Evolutionary conservation across 1,140 invertebrate genomes (phyloP).

Genomic region (Charaxes varanes): DNA sequence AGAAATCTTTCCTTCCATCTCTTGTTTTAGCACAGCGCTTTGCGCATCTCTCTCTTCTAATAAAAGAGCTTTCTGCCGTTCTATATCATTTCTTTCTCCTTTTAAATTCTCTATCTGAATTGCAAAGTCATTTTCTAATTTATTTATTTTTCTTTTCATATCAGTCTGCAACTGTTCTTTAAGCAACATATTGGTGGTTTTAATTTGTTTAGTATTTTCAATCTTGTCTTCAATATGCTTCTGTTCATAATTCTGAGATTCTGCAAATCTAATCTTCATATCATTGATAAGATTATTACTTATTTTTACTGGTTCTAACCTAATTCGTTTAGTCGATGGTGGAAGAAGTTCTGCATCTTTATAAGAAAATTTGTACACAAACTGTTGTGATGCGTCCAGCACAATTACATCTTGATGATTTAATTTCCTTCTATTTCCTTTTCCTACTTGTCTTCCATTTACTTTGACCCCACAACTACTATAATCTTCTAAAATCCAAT

Average conservation of each 20-base stretch:
- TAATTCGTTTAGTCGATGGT: constrained; percentile 46
- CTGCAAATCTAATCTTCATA: constrained; percentile 71
- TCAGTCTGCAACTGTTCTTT: constrained; percentile 44
- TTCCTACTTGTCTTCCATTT: constrained; percentile 56
- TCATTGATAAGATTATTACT: constrained; percentile 44
- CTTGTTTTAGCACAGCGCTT: constrained; percentile 55
- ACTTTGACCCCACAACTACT: constrained; percentile 71
- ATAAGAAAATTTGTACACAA: constrained; percentile 63
- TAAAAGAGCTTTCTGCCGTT: constrained; percentile 55
- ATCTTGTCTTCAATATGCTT: constrained; percentile 60
- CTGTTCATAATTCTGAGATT: constrained; percentile 62
- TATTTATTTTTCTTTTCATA: constrained; percentile 56
- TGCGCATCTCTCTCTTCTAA: constrained; percentile 56
- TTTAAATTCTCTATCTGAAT: constrained; percentile 69
- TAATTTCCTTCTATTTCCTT: constrained; percentile 42
- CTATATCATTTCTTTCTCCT: constrained; percentile 63
- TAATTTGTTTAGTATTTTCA: constrained; percentile 50
- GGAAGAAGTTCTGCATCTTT: constrained; percentile 26
- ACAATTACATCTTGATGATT: constrained; percentile 66
- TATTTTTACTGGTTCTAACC: constrained; percentile 40
- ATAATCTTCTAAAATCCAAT: constrained; percentile 58
- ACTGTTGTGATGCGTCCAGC: constrained; percentile 60
- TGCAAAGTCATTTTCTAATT: constrained; percentile 60
- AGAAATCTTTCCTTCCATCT: constrained; percentile 60
- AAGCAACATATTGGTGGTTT: constrained; percentile 36